Evolutionary conservation across 2,888 invertebrate species (phyloP), one percentile per base, ranked within the genome.

Genomic region (Thymelicus lineola): DNA sequence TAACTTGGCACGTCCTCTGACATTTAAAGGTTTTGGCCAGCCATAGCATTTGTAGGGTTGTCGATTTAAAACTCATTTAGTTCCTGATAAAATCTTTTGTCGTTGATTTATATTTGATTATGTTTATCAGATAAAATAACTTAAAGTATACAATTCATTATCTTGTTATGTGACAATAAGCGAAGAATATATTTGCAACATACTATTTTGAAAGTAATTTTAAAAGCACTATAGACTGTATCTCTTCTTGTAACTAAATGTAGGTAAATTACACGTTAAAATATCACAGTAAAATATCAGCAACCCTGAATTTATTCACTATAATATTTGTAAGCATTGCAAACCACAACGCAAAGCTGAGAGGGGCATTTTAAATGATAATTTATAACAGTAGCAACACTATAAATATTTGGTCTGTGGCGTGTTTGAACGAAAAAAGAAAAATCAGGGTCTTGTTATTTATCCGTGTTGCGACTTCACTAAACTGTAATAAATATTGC

Each of bases 1-100:
- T 74, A 72, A 72, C 72, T 74, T 74, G 74, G 74, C 74, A 71
- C 58, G 53, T 46, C 35, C 66, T 65, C 70, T 65, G 67, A 63
- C 66, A 70, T 74, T 71, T 71, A 72, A 70, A 70, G 71, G 67
- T 74, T 69, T 42, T 68, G 63, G 64, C 20, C 38, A 36, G 20
- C 63, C 20, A 42, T 20, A 42, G 15, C 10, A 12, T 0, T 36
- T 50, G 15, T 59, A 64, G 70, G 70, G 70, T 35, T 64, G 59
- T 42, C 20, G 35, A 55, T 55, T 55, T 55, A 50, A 50, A 15
- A 50, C 15, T 17, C n/a, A 50, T 50, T 50, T 50, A 1, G 48
- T 50, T 48, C 42, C 12, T 42, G 3, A 28, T 28, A 28, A 28
- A 42, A 10, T 42, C 7, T 38, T 38, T 9, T 10, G 10, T 9